These are phyloP conservation scores for Drosophila sulfurigaster DNA, from an alignment of 1,140 invertebrate genomes.

Conservation along the genomic window DNA sequence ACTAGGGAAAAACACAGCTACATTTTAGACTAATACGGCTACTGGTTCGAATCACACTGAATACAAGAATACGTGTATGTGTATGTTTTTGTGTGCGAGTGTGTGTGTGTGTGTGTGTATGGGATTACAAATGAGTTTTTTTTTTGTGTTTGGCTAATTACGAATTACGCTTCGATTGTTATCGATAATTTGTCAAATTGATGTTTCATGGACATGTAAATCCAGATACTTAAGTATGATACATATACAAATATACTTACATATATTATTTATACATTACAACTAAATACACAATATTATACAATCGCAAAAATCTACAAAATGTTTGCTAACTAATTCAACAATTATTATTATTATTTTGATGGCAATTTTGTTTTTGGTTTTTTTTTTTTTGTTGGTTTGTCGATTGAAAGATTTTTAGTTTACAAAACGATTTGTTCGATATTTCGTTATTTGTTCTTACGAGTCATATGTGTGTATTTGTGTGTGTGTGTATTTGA, in stretches of 20 bases:
- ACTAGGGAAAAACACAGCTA: constrained; percentile 54
- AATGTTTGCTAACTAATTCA: constrained; percentile 7
- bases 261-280: constrained; percentile 17
- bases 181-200: constrained; percentile 39
- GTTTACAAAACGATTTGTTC: constrained; percentile 31
- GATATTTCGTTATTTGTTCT: constrained; percentile 11
- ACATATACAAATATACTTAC: constrained; percentile 44
- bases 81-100: constrained; percentile 27
- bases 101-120: constrained; percentile 16
- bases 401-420: constrained; percentile 41
- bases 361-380: constrained; percentile 32
- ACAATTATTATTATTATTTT: constrained; percentile 21
- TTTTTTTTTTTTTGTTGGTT: background rate
- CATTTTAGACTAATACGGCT: constrained; percentile 46
- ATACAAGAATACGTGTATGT: constrained; percentile 59
- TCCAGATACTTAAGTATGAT: constrained; percentile 18
- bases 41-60: constrained; percentile 73
- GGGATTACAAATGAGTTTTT: constrained; percentile 54
- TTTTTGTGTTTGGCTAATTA: background rate
- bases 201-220: constrained; percentile 41
- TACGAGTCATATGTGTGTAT: constrained; percentile 14
- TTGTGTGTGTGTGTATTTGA: constrained; percentile 30
- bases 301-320: constrained; percentile 10
- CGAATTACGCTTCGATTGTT: constrained; percentile 7
- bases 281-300: constrained; percentile 31